phyloP scores from a whole-genome alignment of 2,797 vertebrate species.

The Sebastes nivosus region DNA sequence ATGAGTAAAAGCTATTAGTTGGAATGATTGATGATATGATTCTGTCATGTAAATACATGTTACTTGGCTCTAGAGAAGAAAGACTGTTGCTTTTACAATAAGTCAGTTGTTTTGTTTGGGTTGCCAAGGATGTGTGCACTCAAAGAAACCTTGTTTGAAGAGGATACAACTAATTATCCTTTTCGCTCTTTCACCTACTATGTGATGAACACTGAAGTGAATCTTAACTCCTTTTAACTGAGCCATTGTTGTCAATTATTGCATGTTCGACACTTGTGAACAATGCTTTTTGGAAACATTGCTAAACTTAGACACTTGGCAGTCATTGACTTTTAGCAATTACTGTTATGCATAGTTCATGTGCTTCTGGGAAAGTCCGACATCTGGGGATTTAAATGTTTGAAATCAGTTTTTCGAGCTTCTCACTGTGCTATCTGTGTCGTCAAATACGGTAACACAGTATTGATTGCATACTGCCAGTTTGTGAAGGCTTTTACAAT shows the following conservation, averaged over 20 bases:
- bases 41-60: not conserved
- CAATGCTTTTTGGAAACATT: not conserved
- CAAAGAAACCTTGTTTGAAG: not conserved
- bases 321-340: not conserved
- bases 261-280: too few species aligned
- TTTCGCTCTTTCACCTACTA: not conserved
- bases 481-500: not conserved
- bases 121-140: not conserved
- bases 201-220: slow-evolving; percentile 9
- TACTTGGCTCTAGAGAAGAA: not conserved
- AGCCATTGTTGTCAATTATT: too few species aligned
- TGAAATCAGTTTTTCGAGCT: not conserved
- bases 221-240: not conserved
- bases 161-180: not conserved
- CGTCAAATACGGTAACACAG: not conserved
- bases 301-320: not conserved
- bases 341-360: not conserved
- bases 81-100: not conserved
- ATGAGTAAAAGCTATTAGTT: not conserved
- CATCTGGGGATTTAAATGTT: not conserved
- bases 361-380: not conserved
- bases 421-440: not conserved
- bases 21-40: not conserved
- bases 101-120: not conserved
- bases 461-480: not conserved